Evolutionary conservation across 2,888 invertebrate genomes (phyloP), one percentile per base, ranked within the genome.

Genomic region (Cheilosia scutellata): DNA sequence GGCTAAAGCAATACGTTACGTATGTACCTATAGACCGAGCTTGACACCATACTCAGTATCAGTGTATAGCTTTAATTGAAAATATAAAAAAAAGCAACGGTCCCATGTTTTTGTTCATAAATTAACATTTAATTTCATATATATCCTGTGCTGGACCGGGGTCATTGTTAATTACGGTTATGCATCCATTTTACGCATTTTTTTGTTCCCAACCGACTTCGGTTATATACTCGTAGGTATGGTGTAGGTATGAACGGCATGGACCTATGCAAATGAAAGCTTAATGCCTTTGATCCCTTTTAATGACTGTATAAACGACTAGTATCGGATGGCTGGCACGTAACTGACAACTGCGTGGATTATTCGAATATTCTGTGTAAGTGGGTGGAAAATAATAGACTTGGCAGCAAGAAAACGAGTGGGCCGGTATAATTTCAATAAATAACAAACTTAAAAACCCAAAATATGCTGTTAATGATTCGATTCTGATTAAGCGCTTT

Each of bases 271-370:
- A 86, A 82, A 86, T 86, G 82, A 86, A 77, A 62, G 76, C 66
- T 53, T 82, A 72, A 82, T 57, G 76, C 86, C 49, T 76, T 82
- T 86, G 86, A 86, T 86, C 80, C 86, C 51, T 66, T 72, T 80
- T 86, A 86, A 86, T 86, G 82, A 86, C 84, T 84, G 65, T 63
- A 75, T 83, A 79, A 75, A 78, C 31, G 83, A 83, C 84, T 80
- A 75, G 66, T 66, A 75, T 70, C 55, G 70, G 60, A n/a, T 63
- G 63, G 13, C n/a, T 31, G 27, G 47, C 63, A 55, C 55, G 58
- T 66, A 86, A 68, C 70, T 80, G 84, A 80, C 84, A 86, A 76
- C 65, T 82, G 77, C 66, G 62, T 47, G 82, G 82, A 86, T 86
- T 86, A 86, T 58, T 80, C 42, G 44, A 20, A 82, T 70, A 71